These are phyloP conservation scores for Tilapia sparmanii DNA, from an alignment of 2,113 vertebrate species.

Conservation along the genomic window DNA sequence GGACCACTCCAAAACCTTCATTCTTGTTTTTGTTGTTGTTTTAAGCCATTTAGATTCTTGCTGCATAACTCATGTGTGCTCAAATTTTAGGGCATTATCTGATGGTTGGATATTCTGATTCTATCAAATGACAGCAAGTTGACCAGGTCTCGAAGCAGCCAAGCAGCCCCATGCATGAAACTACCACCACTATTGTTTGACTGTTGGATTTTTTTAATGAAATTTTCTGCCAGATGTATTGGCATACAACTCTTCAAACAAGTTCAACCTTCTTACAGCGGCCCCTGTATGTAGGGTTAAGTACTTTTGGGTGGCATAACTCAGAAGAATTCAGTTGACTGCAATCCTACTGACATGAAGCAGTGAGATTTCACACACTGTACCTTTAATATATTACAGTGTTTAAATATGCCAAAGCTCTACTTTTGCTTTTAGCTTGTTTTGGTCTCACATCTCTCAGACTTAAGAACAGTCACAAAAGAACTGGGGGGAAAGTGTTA, in stretches of 20 bases:
- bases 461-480: not conserved
- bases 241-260: not conserved
- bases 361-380: not conserved
- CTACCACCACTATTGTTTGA: not conserved
- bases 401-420: not conserved
- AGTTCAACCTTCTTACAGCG: not conserved
- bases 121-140: not conserved
- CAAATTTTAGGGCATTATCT: not conserved
- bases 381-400: not conserved
- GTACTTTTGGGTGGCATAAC: not conserved
- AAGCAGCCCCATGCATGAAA: not conserved
- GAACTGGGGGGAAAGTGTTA: not conserved
- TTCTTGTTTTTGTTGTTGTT: not conserved
- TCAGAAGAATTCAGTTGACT: not conserved
- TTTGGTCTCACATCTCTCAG: not conserved
- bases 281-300: not conserved
- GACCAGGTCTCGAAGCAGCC: not conserved
- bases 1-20: not conserved
- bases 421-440: not conserved
- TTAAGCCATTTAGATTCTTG: not conserved
- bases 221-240: not conserved
- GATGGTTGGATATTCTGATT: not conserved
- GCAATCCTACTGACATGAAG: not conserved
- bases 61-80: not conserved
- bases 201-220: not conserved